A percentile compares a stretch with the other conserved stretches of the same genome.
Evolutionary conservation across 2,888 invertebrate species (phyloP).

Genomic region (Ligdia adustata): DNA sequence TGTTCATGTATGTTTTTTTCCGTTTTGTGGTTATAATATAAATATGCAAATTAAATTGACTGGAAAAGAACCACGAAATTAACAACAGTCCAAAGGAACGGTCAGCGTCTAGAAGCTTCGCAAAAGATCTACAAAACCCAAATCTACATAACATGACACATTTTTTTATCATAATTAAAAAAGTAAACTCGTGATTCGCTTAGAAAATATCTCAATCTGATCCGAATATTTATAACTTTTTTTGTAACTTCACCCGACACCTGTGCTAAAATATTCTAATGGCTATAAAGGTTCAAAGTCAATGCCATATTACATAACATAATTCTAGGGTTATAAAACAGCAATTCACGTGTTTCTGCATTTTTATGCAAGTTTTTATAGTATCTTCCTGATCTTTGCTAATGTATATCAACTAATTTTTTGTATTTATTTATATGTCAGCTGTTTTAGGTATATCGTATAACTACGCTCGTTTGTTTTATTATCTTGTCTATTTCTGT

Average conservation of each 20-base stretch:
- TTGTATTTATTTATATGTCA: conserved; percentile 6
- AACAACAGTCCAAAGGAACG: not conserved
- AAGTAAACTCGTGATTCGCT: not conserved
- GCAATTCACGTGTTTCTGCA: not conserved
- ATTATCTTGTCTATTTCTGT: conserved; percentile 6
- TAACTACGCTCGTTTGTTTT: not conserved
- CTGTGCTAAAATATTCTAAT: conserved; percentile 4
- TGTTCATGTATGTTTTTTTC: not conserved
- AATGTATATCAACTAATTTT: not conserved
- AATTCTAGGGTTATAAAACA: not conserved
- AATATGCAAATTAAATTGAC: not conserved
- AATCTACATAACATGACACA: no score
- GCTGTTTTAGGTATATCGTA: not conserved
- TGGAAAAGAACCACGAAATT: not conserved
- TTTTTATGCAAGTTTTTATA: conserved; percentile 9
- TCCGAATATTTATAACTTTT: conserved; percentile 1
- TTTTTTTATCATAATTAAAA: no score
- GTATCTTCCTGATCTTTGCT: conserved; percentile 4
- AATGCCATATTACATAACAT: conserved; percentile 10
- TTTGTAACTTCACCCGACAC: not conserved
- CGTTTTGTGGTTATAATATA: not conserved
- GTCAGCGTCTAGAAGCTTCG: conserved; percentile 1
- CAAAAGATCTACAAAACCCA: not conserved
- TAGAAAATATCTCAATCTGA: not conserved
- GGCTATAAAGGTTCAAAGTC: conserved; percentile 15